phyloP scores from a whole-genome alignment of 2,888 invertebrate genomes.

The Agrochola litura region DNA sequence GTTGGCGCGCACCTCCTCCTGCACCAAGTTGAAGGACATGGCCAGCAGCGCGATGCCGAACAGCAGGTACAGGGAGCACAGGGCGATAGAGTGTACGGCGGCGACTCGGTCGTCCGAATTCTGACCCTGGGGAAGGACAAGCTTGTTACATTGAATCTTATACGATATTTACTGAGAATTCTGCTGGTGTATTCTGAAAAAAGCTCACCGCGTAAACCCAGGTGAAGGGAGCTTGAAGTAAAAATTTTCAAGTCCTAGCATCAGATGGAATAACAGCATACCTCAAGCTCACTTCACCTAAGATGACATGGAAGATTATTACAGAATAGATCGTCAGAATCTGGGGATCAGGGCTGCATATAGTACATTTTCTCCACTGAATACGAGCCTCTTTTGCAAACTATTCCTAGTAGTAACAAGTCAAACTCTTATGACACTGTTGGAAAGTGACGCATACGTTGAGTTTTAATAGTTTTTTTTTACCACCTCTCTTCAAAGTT shows the following conservation, averaged over 20 bases:
- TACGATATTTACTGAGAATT: not conserved
- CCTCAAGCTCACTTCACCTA: not conserved
- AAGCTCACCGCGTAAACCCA: no score
- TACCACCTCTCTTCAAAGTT: no score
- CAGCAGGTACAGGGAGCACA: constrained; percentile 97
- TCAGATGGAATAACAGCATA: not conserved
- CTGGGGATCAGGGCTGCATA: no score
- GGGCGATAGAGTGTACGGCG: constrained; percentile 92
- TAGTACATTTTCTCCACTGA: not conserved
- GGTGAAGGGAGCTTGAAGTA: not conserved
- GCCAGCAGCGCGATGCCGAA: constrained; percentile 98
- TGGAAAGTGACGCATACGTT: not conserved
- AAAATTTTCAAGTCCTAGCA: not conserved
- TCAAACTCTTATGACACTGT: not conserved
- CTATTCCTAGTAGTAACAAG: not conserved
- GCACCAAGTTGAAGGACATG: constrained; percentile 99
- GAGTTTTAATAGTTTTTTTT: no score
- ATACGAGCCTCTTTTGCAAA: not conserved
- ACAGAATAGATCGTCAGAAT: not conserved
- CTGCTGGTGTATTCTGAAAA: not conserved
- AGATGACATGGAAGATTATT: no score
- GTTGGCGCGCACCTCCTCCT: constrained; percentile 97
- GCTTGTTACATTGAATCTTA: not conserved
- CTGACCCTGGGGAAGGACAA: constrained; percentile 72
- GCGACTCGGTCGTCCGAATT: constrained; percentile 77